phyloP scores from a whole-genome alignment of 2,113 vertebrate genomes.

The Macquaria ambigua region DNA sequence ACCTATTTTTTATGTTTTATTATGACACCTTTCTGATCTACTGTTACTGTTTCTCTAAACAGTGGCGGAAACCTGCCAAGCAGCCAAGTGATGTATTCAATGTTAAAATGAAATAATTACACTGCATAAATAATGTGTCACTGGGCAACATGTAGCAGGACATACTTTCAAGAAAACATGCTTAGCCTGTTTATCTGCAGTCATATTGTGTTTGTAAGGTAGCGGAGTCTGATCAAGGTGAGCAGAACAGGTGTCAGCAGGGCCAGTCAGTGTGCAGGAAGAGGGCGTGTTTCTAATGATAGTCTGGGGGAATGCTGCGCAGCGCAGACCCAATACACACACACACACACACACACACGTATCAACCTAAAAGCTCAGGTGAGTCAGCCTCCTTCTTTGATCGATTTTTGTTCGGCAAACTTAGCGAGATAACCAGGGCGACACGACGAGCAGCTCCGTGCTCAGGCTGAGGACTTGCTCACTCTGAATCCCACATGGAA shows the following conservation, averaged over 20 bases:
- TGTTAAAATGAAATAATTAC: neutral
- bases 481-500: neutral
- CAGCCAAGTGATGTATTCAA: neutral
- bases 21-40: neutral
- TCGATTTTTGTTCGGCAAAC: neutral
- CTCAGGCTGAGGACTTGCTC: neutral
- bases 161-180: neutral
- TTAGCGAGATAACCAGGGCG: neutral
- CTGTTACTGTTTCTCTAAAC: neutral
- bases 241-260: neutral
- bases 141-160: no score
- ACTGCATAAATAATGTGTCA: neutral
- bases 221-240: neutral
- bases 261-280: neutral
- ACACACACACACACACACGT: neutral
- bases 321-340: neutral
- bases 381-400: neutral
- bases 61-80: no score
- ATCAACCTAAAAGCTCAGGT: neutral
- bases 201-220: neutral
- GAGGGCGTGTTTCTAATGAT: conserved; percentile 19
- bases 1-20: neutral
- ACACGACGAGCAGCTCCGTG: neutral
- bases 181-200: neutral
- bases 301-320: no score